Evolutionary conservation across 35 echinoderm and acorn worm genomes (phyloP).

Genomic region (Anneissia japonica): DNA sequence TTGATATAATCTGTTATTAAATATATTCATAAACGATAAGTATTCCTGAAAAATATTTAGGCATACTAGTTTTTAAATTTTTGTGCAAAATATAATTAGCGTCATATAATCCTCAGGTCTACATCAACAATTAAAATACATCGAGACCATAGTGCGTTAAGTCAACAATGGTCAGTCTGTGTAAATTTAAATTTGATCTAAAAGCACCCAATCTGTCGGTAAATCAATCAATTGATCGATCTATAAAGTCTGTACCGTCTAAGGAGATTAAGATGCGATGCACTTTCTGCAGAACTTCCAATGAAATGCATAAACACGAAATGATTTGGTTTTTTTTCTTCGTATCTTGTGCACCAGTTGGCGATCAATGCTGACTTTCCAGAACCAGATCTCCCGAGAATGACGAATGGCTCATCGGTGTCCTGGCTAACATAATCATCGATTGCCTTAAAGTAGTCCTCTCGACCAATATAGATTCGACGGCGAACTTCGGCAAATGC

Average conservation of each 20-base stretch:
- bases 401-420: slow-evolving; percentile 40
- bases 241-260: too few relatives aligned
- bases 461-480: slow-evolving; percentile 68
- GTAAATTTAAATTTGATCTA: too few relatives aligned
- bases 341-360: slow-evolving; percentile 69
- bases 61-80: too few relatives aligned
- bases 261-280: slow-evolving; percentile 62
- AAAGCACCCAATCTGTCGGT: too few relatives aligned
- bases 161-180: too few relatives aligned
- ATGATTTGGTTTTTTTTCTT: slow-evolving; percentile 54
- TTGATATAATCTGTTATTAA: slow-evolving; percentile 41
- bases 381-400: slow-evolving; percentile 69
- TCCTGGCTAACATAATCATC: slow-evolving; percentile 33
- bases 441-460: slow-evolving; percentile 72
- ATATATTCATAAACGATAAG: neutral
- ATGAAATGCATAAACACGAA: slow-evolving; percentile 92
- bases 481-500: slow-evolving; percentile 68
- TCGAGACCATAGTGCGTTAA: too few relatives aligned
- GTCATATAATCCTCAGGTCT: too few relatives aligned
- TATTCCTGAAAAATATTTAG: too few relatives aligned
- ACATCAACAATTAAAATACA: too few relatives aligned
- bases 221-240: too few relatives aligned
- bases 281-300: slow-evolving; percentile 88
- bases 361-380: slow-evolving; percentile 87
- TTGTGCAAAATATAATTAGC: too few relatives aligned